Conservation (phyloP, 2,888 invertebrate species). For the Adineta ricciae region DNA sequence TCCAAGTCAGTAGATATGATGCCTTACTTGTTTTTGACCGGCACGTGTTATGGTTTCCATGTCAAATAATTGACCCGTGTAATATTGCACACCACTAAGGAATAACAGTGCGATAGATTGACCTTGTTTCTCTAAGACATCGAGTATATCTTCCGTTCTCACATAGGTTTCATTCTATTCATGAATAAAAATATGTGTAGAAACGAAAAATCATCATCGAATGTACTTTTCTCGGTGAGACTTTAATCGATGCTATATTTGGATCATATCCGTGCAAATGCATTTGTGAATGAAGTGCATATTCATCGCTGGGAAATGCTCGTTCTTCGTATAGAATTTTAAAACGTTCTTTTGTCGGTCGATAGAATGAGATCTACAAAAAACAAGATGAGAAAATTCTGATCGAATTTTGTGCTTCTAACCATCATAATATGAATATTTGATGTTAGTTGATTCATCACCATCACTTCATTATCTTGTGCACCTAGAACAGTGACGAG, state of each 20-base stretch:
- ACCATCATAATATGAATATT: constrained; percentile 56
- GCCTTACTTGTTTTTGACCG: constrained; percentile 52
- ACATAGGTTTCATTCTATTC: constrained; percentile 37
- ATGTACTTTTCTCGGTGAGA: constrained; percentile 51
- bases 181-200: background rate
- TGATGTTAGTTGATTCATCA: constrained; percentile 56
- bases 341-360: constrained; percentile 51
- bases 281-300: constrained; percentile 55
- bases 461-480: constrained; percentile 50
- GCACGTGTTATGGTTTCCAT: constrained; percentile 53
- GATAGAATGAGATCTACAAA: constrained; percentile 54
- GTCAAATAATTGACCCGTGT: constrained; percentile 57
- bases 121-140: constrained; percentile 52
- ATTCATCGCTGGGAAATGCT: constrained; percentile 57
- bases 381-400: background rate
- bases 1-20: too few species aligned
- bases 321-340: constrained; percentile 55
- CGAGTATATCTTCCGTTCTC: constrained; percentile 53
- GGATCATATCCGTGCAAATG: constrained; percentile 52
- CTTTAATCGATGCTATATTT: constrained; percentile 49
- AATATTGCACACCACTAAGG: constrained; percentile 56
- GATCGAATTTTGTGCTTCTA: constrained; percentile 24
- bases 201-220: background rate
- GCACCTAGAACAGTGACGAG: constrained; percentile 40
- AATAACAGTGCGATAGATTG: constrained; percentile 53